Evolutionary conservation across 2,797 vertebrate genomes (phyloP), one percentile per base, ranked within the genome.

Genomic region (Hydrolagus colliei): DNA sequence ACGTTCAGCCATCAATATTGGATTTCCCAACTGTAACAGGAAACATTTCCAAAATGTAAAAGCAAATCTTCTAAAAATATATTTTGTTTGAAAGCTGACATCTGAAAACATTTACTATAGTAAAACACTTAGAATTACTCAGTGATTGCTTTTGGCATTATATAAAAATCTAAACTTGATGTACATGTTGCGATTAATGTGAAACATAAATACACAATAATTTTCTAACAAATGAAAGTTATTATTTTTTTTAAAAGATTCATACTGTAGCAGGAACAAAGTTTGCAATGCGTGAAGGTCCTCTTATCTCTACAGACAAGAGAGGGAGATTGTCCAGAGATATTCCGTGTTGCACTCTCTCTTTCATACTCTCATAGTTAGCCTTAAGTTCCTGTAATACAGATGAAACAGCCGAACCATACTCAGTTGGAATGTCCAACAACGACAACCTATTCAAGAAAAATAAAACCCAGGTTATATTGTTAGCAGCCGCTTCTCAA

Each of bases 291-390:
- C 87, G 0, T 2, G 87, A 80, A 1, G 89, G 2, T 6, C 91
- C 84, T 20, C 88, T 91, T 2, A 91, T 87, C 72, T 93, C 89
- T 20, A 92, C 18, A 8, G 90, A 88, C 0, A 94, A 87, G 0
- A 91, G 91, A 72, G 92, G 89, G 61, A 94, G 89, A 4, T 88
- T 87, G 35, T 87, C 90, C 87, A 93, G 86, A 0, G 90, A 90
- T 0, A 52, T 0, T 7, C 92, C 93, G 63, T 0, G 85, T 16
- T 77, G 63, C 68, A 93, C 79, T 86, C 90, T 89, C 22, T 18
- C 88, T 86, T 85, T 92, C 88, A 90, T 87, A 1, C 6, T 87
- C 32, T 61, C 65, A 0, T 93, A 93, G 10, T 87, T 89, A 20
- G 65, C 85, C 68, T 89, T 88, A 22, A 94, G 87, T 35, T 91